Evolutionary conservation across 2,113 vertebrate species (phyloP), one percentile per base, ranked within the genome.

Genomic region (Chrysochloris asiatica): DNA sequence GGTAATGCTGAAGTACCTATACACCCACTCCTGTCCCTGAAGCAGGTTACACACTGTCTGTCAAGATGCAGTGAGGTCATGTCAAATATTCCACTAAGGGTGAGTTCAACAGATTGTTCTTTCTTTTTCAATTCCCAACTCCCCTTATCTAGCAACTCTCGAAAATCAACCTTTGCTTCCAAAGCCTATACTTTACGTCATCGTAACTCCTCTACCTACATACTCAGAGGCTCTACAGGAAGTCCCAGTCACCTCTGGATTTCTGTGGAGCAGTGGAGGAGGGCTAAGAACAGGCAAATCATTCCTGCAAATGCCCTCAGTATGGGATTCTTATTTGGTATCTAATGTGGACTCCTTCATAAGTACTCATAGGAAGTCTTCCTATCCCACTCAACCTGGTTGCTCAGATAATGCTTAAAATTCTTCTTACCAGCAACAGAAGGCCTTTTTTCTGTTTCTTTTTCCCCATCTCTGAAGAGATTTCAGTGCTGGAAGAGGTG

Each of bases 401-500:
- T 89, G 26, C 72, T 93, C 80, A 83, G 72, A 86, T 89, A 78
- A 50, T 80, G 65, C 83, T 94, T 94, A 89, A 90, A 93, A 91
- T 93, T 94, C 43, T 30, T 95, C 4, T 94, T 94, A 61, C 75
- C 69, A 86, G 83, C 0, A 6, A 84, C 90, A 84, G 85, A 94
- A 92, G 82, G 78, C 6, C 10, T 81, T 47, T 63, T 81, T 61
- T 76, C 54, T n/a, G n/a, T n/a, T 71, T 84, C 54, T 73, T 88
- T 83, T 54, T 41, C 10, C 24, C 30, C 63, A 80, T 93, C 56
- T 84, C 50, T 78, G 88, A 95, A 87, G 92, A 94, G 78, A 94
- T 95, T 97, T 94, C 56, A 82, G 50, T 94, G 75, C 93, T 95
- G 92, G 96, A 94, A 96, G 92, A 93, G 84, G 89, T 95, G 12